These are phyloP conservation scores for Lysandra bellargus DNA, from an alignment of 2,888 invertebrate genomes.

Conservation along the genomic window DNA sequence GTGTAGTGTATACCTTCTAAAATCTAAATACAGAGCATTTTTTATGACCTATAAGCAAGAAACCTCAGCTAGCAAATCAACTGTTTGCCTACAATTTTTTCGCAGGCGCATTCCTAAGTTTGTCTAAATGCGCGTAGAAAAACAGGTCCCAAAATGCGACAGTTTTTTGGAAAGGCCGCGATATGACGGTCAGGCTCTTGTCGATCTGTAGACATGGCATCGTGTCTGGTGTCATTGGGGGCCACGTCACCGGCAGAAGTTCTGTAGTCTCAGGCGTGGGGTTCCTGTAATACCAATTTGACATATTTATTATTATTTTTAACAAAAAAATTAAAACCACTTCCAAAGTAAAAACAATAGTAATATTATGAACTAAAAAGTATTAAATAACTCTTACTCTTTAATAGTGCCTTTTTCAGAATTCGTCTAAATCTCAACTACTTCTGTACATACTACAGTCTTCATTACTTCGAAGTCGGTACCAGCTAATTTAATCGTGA, in stretches of 20 bases:
- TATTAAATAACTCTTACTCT: too few relatives aligned
- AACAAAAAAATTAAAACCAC: too few relatives aligned
- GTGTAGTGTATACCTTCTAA: too few relatives aligned
- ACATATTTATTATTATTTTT: background rate
- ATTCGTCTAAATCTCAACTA: too few relatives aligned
- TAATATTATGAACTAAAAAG: too few relatives aligned
- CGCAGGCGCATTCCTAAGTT: background rate
- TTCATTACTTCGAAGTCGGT: too few relatives aligned
- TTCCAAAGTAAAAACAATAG: too few relatives aligned
- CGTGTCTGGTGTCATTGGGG: background rate
- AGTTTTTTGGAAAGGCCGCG: background rate
- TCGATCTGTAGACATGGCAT: constrained; percentile 6
- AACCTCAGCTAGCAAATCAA: background rate
- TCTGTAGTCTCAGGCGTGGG: constrained; percentile 1
- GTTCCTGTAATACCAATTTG: background rate
- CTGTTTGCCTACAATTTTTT: background rate
- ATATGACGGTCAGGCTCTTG: background rate
- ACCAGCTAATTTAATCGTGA: too few relatives aligned
- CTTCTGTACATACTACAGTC: too few relatives aligned
- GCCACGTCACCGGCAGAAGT: background rate
- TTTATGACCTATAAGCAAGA: background rate
- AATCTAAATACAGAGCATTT: constrained; percentile 85
- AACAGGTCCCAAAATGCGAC: constrained; percentile 17
- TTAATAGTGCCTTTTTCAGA: too few relatives aligned
- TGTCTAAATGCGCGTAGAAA: background rate